phyloP scores from a whole-genome alignment of 2,797 vertebrate genomes.

The Sebastes baramenuke region DNA sequence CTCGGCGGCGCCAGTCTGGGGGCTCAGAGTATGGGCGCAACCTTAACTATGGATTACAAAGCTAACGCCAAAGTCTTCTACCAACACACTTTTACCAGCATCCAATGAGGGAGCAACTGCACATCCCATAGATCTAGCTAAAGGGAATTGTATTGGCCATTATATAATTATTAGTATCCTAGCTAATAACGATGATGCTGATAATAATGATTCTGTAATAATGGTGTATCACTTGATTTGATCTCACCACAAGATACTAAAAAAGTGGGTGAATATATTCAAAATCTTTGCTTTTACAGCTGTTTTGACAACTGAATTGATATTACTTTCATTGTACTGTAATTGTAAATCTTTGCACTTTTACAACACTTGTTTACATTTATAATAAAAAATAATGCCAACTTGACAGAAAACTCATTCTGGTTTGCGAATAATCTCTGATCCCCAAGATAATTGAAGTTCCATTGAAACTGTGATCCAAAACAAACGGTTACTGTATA shows the following conservation, averaged over 20 bases:
- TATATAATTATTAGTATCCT: not conserved
- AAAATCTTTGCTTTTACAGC: not conserved
- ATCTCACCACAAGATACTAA: not conserved
- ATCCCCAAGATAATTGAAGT: not conserved
- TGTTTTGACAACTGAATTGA: not conserved
- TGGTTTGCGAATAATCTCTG: not conserved
- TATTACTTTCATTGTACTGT: not conserved
- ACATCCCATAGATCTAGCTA: not conserved
- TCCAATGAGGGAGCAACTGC: conserved; percentile 19
- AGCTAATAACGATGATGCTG: not conserved
- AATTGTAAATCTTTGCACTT: not conserved
- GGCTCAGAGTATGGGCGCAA: conserved; percentile 73
- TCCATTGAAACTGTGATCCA: not conserved
- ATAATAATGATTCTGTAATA: not conserved
- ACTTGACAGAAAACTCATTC: not conserved
- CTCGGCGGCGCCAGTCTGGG: conserved; percentile 89
- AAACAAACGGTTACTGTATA: too few relatives aligned
- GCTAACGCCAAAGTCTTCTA: conserved; percentile 86
- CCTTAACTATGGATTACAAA: conserved; percentile 82
- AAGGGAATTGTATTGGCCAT: accelerated
- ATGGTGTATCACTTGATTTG: not conserved
- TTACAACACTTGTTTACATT: conserved; percentile 23
- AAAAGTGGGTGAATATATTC: not conserved
- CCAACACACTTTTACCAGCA: conserved; percentile 80
- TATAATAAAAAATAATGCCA: conserved; percentile 14